These are phyloP conservation scores for Trichogramma evanescens DNA, from an alignment of 2,888 invertebrate genomes.

Conservation along the genomic window DNA sequence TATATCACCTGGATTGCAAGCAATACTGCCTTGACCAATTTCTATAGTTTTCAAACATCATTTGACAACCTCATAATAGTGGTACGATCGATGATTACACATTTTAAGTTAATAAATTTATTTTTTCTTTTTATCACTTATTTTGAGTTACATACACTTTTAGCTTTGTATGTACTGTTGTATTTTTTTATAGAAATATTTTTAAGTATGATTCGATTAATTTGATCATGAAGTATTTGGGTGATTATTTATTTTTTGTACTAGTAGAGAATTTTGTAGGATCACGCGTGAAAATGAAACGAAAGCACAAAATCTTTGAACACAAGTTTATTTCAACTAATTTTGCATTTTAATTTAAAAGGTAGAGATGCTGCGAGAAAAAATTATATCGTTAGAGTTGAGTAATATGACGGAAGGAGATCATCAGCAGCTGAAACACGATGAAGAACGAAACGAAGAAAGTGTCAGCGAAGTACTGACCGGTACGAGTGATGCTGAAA, in stretches of 20 bases:
- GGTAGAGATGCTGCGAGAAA: conserved; percentile 88
- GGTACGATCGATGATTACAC: conserved; percentile 28
- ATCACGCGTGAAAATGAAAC: no score
- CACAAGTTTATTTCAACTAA: not conserved
- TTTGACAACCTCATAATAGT: conserved; percentile 36
- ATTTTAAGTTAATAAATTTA: not conserved
- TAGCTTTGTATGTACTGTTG: no score
- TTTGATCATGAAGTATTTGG: not conserved
- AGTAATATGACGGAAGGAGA: conserved; percentile 57
- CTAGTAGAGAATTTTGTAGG: not conserved
- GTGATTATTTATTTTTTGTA: not conserved
- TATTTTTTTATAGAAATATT: not conserved
- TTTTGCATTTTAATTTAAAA: conserved; percentile 34
- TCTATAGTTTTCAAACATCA: conserved; percentile 38
- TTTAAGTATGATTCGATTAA: not conserved
- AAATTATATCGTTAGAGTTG: conserved; percentile 82
- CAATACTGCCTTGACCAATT: conserved; percentile 42
- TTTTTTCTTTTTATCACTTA: not conserved
- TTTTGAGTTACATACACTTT: not conserved
- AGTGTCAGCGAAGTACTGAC: conserved; percentile 41
- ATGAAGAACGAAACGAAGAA: conserved; percentile 29
- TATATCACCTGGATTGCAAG: conserved; percentile 42
- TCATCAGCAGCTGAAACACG: no score
- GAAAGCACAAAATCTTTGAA: not conserved
- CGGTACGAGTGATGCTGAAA: conserved; percentile 34